phyloP scores from a whole-genome alignment of 2,888 invertebrate genomes.

The Arctia plantaginis region DNA sequence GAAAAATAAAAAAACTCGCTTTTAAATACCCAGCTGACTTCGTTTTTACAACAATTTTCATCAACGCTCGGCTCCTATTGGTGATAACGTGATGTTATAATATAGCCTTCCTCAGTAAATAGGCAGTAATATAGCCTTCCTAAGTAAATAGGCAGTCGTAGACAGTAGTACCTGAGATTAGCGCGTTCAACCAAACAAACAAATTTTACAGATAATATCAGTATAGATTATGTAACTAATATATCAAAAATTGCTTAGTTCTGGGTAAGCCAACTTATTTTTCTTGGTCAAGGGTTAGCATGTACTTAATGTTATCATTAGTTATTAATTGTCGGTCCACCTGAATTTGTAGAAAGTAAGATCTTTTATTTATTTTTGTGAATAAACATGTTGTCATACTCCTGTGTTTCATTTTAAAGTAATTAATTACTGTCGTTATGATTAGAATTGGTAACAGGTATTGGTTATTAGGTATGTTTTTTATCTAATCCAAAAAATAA shows the following conservation, averaged over 20 bases:
- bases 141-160: too few relatives aligned
- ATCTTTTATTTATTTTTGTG: slow-evolving; percentile 11
- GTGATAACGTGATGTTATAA: too few relatives aligned
- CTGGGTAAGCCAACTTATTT: not conserved
- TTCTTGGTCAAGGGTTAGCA: not conserved
- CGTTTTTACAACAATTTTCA: too few relatives aligned
- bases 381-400: slow-evolving; percentile 11
- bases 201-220: too few relatives aligned
- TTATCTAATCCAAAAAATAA: not conserved
- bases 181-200: too few relatives aligned
- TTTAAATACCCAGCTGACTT: too few relatives aligned
- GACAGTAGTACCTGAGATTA: too few relatives aligned
- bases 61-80: too few relatives aligned
- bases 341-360: not conserved
- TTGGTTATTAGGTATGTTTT: not conserved
- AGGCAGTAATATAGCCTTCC: too few relatives aligned
- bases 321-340: not conserved
- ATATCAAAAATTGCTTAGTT: not conserved
- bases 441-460: not conserved
- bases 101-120: too few relatives aligned
- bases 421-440: not conserved
- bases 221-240: too few relatives aligned
- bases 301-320: not conserved
- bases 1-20: too few relatives aligned
- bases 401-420: not conserved